Evolutionary conservation across 35 echinoderm and acorn worm species (phyloP).

Genomic region (Amphiura filiformis): DNA sequence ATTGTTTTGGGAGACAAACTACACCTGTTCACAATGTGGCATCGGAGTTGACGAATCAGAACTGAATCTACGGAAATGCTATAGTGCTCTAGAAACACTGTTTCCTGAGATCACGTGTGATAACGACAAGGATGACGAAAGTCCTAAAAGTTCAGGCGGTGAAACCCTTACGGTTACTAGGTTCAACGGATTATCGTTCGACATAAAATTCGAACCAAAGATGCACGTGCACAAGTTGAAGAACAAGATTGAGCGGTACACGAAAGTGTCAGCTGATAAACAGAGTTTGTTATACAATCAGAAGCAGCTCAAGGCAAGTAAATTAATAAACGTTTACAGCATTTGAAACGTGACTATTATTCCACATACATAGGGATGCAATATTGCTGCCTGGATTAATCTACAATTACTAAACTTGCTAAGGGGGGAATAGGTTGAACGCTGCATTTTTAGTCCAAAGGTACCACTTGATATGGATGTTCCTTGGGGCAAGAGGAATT

Average conservation of each 20-base stretch:
- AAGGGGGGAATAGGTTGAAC: no score
- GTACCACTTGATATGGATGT: no score
- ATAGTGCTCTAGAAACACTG: not conserved
- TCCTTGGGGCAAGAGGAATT: no score
- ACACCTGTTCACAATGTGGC: conserved; percentile 13
- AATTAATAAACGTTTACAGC: no score
- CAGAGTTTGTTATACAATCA: conserved; percentile 28
- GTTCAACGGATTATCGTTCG: conserved; percentile 11
- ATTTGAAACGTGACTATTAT: no score
- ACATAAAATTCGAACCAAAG: not conserved
- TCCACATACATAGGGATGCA: no score
- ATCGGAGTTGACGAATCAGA: not conserved
- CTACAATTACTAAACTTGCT: no score
- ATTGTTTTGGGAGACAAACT: not conserved
- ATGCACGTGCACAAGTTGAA: not conserved
- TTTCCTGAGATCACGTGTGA: conserved; percentile 2
- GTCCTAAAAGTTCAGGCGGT: no score
- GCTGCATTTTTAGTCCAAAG: no score
- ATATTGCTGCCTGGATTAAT: no score
- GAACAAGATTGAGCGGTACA: not conserved
- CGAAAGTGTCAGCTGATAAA: conserved; percentile 25
- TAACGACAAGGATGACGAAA: not conserved
- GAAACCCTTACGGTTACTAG: conserved; percentile 9
- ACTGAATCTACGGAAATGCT: conserved; percentile 9
- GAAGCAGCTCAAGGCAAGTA: no score